Conservation (phyloP, 2,888 invertebrate genomes). For the Thymelicus lineola region DNA sequence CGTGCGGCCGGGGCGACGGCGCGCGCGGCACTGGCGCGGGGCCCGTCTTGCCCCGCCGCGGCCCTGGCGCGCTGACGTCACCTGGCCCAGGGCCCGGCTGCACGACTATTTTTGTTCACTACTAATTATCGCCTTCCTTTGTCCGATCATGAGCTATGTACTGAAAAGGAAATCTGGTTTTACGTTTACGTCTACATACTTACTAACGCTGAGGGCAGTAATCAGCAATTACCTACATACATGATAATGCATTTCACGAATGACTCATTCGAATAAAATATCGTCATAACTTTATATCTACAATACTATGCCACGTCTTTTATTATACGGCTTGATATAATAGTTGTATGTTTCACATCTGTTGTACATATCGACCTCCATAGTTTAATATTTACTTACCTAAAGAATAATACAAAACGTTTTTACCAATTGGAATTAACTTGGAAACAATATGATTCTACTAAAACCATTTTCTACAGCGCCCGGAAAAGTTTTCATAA, state of each 20-base stretch:
- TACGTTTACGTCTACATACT: constrained; percentile 44
- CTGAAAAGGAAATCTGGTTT: constrained; percentile 73
- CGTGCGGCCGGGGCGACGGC: constrained; percentile 82
- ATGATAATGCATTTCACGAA: constrained; percentile 33
- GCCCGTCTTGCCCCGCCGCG: constrained; percentile 83
- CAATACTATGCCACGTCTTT: background rate
- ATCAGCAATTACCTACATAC: constrained; percentile 37
- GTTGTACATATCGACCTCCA: background rate
- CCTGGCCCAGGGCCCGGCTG: constrained; percentile 83
- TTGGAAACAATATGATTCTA: background rate
- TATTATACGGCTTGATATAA: constrained; percentile 8
- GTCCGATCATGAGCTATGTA: constrained; percentile 65
- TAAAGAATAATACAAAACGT: background rate
- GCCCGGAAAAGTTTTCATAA: background rate
- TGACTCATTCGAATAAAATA: constrained; percentile 36
- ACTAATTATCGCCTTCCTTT: constrained; percentile 83
- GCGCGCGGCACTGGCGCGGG: constrained; percentile 85
- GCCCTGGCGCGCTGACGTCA: constrained; percentile 82
- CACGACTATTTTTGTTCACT: constrained; percentile 81
- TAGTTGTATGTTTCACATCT: background rate
- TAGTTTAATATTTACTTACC: background rate
- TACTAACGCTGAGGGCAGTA: constrained; percentile 25
- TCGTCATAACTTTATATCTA: constrained; percentile 1
- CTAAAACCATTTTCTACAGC: background rate
- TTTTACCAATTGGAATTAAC: background rate